phyloP scores from a whole-genome alignment of 2,888 invertebrate species.

The Unio pictorum region DNA sequence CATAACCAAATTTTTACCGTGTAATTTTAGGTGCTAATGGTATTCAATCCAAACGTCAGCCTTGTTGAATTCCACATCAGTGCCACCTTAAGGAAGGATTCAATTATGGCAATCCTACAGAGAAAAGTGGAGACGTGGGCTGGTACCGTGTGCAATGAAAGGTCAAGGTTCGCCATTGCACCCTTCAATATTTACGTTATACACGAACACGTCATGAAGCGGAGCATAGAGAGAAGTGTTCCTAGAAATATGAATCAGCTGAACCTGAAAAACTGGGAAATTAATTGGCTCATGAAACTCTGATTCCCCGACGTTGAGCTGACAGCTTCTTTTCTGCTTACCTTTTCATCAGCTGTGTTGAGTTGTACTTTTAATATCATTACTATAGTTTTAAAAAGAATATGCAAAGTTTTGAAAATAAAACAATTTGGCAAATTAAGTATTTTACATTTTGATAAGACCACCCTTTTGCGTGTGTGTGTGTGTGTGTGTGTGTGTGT shows the following conservation, averaged over 20 bases:
- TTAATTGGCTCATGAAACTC: slow-evolving; percentile 22
- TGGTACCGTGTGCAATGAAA: slow-evolving; percentile 14
- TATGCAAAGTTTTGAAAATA: too few relatives aligned
- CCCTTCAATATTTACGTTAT: slow-evolving; percentile 17
- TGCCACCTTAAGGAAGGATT: background rate
- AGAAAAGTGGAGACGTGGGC: slow-evolving; percentile 27
- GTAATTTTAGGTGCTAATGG: slow-evolving; percentile 22
- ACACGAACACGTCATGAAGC: slow-evolving; percentile 8
- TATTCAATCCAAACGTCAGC: slow-evolving; percentile 20
- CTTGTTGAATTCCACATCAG: slow-evolving; percentile 20
- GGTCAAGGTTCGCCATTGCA: slow-evolving; percentile 18
- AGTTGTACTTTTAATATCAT: too few relatives aligned
- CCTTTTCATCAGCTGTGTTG: too few relatives aligned
- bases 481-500: too few relatives aligned
- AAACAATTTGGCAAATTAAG: too few relatives aligned
- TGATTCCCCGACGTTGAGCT: too few relatives aligned
- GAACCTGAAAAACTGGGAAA: slow-evolving; percentile 21
- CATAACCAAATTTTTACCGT: background rate
- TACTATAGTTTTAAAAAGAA: too few relatives aligned
- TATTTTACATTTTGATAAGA: too few relatives aligned
- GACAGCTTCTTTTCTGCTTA: too few relatives aligned
- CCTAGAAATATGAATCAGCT: slow-evolving; percentile 15
- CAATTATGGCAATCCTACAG: slow-evolving; percentile 14
- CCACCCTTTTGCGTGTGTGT: too few relatives aligned
- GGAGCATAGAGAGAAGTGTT: slow-evolving; percentile 17